Base-by-base conservation (phyloP, 2,797 vertebrate species). In the Peromyscus eremicus region DNA sequence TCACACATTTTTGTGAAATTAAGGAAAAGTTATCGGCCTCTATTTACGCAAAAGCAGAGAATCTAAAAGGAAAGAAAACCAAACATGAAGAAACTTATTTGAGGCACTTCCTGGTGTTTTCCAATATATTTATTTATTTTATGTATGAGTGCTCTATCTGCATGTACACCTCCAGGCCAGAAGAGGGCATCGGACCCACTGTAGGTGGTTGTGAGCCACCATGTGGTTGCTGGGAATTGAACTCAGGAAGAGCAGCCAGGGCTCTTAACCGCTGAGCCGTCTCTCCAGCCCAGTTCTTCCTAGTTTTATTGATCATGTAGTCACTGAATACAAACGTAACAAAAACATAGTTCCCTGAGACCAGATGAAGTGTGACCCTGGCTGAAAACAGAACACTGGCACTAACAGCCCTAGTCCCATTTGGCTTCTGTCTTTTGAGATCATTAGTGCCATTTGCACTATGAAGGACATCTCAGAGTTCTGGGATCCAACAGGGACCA, bases 401-500 rank as follows among this genome's bases (percentile, higher is more conserved):
- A 8, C 93, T n/a, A 43, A 71, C 32, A 32, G 52, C 96, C 75
- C 43, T 6, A 86, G 49, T 34, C 89, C 96, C 96, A 93, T 96
- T 94, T 96, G 97, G 97, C 87, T 40, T 5, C 7, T 73, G 46
- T 83, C 57, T 52, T 87, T 57, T 13, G 66, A 92, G 84, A 93
- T 83, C n/a, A 70, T 95, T 40, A 49, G 57, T 81, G 80, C 97
- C 97, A 70, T 96, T 94, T 94, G 97, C 64, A 81, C 80, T 13
- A 25, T 71, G 6, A 80, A n/a, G 70, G 46, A 34, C 91, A 68
- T 73, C 19, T n/a, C 93, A 10, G 52, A 62, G 93, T 70, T 23
- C 1, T 37, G 6, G n/a, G 83, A 43, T 55, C 46, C 73, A 4
- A 14, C 2, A 4, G 91, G 77, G 92, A 70, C 34, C 55, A 10